A percentile compares a stretch with the other conserved stretches of the same genome.
Conservation (phyloP, 2,888 invertebrate species). For the Thecophora atra region DNA sequence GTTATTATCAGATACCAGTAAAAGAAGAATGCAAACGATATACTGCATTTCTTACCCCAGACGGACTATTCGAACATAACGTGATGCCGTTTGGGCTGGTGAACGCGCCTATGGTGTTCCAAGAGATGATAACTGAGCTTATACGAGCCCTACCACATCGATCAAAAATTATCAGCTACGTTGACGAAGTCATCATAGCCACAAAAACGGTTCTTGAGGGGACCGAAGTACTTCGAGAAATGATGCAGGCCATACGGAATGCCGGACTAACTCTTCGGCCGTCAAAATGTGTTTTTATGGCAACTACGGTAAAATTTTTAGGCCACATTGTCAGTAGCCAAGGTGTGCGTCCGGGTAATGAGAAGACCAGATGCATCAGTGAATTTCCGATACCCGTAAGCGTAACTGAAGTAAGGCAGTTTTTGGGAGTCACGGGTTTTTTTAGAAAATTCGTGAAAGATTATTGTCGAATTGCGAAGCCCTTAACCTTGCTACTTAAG, state of each 20-base stretch:
- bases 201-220: constrained; percentile 18
- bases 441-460: constrained; percentile 38
- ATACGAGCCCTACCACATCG: constrained; percentile 26
- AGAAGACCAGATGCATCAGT: constrained; percentile 36
- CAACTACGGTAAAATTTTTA: constrained; percentile 34
- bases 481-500: constrained; percentile 39
- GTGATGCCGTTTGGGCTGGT: constrained; percentile 56
- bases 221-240: constrained; percentile 22
- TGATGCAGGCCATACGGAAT: constrained; percentile 25
- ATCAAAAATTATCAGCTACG: constrained; percentile 23
- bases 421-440: constrained; percentile 38
- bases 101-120: constrained; percentile 55
- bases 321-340: constrained; percentile 35
- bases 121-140: constrained; percentile 47
- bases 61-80: constrained; percentile 54
- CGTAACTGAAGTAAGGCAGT: constrained; percentile 33
- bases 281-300: constrained; percentile 46
- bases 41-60: constrained; percentile 48
- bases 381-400: constrained; percentile 38
- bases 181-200: constrained; percentile 35
- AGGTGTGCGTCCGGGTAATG: constrained; percentile 35
- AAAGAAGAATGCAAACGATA: constrained; percentile 47
- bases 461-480: no score
- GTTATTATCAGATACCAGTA: constrained; percentile 33
- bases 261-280: constrained; percentile 38